Base-by-base conservation (phyloP, 30 jellyfish, hydroid and myxozoan genomes). In the Hydractinia symbiolongicarpus region DNA sequence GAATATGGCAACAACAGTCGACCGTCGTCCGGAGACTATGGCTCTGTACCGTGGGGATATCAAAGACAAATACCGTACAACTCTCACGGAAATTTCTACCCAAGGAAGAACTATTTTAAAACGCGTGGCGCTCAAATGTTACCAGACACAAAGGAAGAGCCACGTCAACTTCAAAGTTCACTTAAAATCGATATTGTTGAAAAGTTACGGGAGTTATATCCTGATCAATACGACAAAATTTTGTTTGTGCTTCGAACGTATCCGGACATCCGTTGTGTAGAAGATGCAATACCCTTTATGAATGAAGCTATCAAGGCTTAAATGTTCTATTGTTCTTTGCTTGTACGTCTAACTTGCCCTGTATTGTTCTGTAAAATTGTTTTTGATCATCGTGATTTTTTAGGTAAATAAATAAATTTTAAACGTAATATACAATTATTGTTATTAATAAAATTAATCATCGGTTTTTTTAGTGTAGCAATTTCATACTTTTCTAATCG, bases 101-200 rank as follows among this genome's bases (percentile, higher is more conserved):
- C 97, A 5, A 89, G 81, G 58, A 90, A 90, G 67, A 91, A 88
- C 30, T 90, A 74, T 61, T 86, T 78, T 72, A 90, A 90, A 57
- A 69, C 83, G 52, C 82, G 95, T 19, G 94, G 88, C 13, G 89
- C 90, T 49, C 92, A 91, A 3, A 77, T 57, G 53, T 77, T 90
- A 88, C 95, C 95, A 14, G 97, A 90, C 76, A 85, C 97, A 67
- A 83, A 86, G 58, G 97, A 90, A 72, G 97, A 90, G 55, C 70
- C 95, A n/a, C 83, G 97, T 15, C 80, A 67, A 9, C 88, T 89
- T 54, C 88, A 79, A 57, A 89, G 95, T 51, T 72, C 89, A 5
- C 78, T 85, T 6, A 86, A 89, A 54, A 90, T 90, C 88, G 97
- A 90, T 50, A 68, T 90, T 44, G 94, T 90, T 5, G 95, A 90